Conservation (phyloP, 2,888 invertebrate genomes). For the Pheosia gnoma region DNA sequence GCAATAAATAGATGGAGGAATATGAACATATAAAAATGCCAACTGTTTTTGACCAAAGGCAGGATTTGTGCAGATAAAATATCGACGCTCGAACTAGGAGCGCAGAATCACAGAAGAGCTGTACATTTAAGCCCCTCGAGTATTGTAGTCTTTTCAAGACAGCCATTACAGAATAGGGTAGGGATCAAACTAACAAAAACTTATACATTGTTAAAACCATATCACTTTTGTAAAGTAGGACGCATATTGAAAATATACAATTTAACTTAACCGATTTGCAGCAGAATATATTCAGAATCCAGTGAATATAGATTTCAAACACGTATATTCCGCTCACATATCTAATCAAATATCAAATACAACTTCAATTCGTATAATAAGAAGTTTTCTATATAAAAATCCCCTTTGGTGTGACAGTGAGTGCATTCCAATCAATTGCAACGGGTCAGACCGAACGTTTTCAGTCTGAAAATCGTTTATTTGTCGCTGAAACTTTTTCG, state of each 20-base stretch:
- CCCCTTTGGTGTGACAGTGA: not conserved
- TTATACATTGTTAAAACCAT: no score
- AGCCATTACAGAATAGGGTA: no score
- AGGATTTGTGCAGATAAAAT: no score
- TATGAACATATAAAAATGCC: no score
- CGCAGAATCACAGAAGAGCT: no score
- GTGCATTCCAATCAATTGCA: slow-evolving; percentile 17
- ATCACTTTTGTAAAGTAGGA: not conserved
- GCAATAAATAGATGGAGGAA: no score
- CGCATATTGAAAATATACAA: not conserved
- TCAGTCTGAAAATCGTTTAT: slow-evolving; percentile 9
- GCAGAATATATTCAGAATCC: not conserved
- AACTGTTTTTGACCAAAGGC: no score
- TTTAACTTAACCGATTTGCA: not conserved
- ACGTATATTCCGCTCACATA: slow-evolving; percentile 4
- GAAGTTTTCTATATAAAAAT: slow-evolving; percentile 5
- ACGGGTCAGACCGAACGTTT: slow-evolving; percentile 2
- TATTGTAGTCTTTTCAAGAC: no score
- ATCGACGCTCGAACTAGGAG: no score
- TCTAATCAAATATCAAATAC: slow-evolving; percentile 14
- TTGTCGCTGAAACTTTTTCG: slow-evolving; percentile 20
- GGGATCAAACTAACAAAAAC: no score
- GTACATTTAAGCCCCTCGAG: no score
- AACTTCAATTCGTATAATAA: slow-evolving; percentile 13
- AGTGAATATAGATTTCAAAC: not conserved